These are phyloP conservation scores for Amiota minor DNA, from an alignment of 2,888 invertebrate genomes.

Conservation along the genomic window DNA sequence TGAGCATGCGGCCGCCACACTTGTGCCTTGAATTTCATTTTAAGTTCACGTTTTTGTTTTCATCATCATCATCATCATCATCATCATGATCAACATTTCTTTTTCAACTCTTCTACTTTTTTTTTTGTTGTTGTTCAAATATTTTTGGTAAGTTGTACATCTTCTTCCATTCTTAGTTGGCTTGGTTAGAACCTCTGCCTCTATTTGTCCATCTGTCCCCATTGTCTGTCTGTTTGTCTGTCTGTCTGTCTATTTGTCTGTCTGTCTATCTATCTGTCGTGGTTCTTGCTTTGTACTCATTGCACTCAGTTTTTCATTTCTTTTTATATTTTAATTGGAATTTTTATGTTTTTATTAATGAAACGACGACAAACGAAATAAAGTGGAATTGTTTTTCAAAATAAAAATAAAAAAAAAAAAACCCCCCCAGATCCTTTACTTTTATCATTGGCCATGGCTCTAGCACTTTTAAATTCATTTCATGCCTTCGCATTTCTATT, in stretches of 20 bases:
- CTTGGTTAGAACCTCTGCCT: not conserved
- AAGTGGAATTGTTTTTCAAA: constrained; percentile 9
- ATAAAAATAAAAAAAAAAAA: not conserved
- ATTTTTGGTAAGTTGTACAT: constrained; percentile 27
- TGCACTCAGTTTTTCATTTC: not conserved
- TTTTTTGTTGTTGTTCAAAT: not conserved
- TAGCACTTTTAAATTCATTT: too few relatives aligned
- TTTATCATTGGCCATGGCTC: too few relatives aligned
- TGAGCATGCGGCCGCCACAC: constrained; percentile 22
- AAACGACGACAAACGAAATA: constrained; percentile 12
- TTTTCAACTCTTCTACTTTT: not conserved
- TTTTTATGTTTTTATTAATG: constrained; percentile 28
- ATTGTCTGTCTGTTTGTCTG: not conserved
- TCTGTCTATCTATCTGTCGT: not conserved
- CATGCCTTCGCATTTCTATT: too few relatives aligned
- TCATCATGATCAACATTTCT: not conserved
- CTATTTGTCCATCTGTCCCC: not conserved
- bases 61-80: not conserved
- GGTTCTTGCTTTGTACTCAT: constrained; percentile 8
- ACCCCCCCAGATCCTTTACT: not conserved
- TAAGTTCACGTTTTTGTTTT: constrained; percentile 11
- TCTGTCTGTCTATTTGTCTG: not conserved
- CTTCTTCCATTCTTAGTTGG: constrained; percentile 20
- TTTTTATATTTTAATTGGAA: constrained; percentile 25
- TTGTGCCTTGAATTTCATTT: constrained; percentile 24